Percentiles rank a stretch among this genome's conserved stretches.
Evolutionary conservation across 2,113 vertebrate species (phyloP).

Genomic region (Crotalus viridis): DNA sequence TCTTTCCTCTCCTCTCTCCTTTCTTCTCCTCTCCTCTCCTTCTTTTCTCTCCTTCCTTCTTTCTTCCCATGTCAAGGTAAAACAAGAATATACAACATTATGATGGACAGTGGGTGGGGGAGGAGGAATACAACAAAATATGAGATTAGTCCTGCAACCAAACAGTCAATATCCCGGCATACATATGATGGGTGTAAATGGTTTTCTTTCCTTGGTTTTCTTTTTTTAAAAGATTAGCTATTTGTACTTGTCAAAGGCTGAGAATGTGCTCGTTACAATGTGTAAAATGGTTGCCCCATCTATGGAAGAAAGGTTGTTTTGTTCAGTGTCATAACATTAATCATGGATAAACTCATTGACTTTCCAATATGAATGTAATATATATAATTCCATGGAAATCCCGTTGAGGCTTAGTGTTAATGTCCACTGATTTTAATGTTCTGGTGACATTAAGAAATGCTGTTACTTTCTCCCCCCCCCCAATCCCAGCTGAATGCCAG

Average conservation of each 20-base stretch:
- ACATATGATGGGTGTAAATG: constrained; percentile 33
- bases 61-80: constrained; percentile 27
- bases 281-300: constrained; percentile 52
- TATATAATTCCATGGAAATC: constrained; percentile 34
- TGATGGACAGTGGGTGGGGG: constrained; percentile 8
- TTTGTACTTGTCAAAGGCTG: constrained; percentile 52
- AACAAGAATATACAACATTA: constrained; percentile 5
- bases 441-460: constrained; percentile 34
- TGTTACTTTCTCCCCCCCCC: neutral
- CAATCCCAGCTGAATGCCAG: constrained; percentile 27
- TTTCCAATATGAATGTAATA: constrained; percentile 29
- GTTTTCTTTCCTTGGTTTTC: constrained; percentile 12
- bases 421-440: constrained; percentile 46
- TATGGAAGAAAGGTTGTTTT: constrained; percentile 47
- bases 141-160: neutral
- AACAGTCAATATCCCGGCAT: neutral
- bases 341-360: constrained; percentile 53
- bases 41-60: too few relatives aligned
- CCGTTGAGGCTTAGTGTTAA: constrained; percentile 21
- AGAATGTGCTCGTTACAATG: constrained; percentile 51
- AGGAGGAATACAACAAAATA: neutral
- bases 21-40: neutral
- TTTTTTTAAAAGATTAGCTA: constrained; percentile 20
- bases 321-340: constrained; percentile 53
- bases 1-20: neutral